phyloP scores from a whole-genome alignment of 2,797 vertebrate species.

The Austrolebias charrua region DNA sequence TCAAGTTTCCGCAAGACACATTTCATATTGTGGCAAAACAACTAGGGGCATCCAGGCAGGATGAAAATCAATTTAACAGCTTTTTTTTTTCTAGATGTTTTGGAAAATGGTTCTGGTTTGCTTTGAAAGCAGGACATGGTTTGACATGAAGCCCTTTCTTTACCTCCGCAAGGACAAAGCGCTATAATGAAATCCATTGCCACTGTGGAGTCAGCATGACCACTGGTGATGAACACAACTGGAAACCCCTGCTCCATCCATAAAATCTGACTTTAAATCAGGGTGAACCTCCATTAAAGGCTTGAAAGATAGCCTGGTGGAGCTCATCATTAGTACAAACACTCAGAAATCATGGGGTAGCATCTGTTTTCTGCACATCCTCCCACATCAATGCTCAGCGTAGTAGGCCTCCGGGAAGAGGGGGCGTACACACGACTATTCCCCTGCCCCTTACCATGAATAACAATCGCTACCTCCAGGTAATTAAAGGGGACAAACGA shows the following conservation, averaged over 20 bases:
- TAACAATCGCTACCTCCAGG: conserved; percentile 73
- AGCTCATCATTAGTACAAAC: conserved; percentile 74
- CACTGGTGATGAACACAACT: conserved; percentile 48
- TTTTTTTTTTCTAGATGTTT: not conserved
- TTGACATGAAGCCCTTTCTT: conserved; percentile 6
- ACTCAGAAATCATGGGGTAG: conserved; percentile 74
- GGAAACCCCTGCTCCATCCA: conserved; percentile 56
- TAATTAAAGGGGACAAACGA: conserved; percentile 77
- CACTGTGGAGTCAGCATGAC: conserved; percentile 30
- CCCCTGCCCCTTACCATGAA: conserved; percentile 73
- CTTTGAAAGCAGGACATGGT: conserved; percentile 23
- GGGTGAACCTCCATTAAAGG: conserved; percentile 60
- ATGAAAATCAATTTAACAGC: conserved; percentile 25
- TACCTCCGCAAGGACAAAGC: conserved; percentile 17
- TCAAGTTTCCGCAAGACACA: conserved; percentile 18
- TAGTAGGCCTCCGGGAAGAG: conserved; percentile 60
- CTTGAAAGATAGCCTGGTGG: conserved; percentile 60
- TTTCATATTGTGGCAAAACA: conserved; percentile 29
- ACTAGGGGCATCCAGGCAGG: conserved; percentile 28
- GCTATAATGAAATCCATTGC: conserved; percentile 30
- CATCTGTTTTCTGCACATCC: conserved; percentile 74
- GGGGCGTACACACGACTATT: conserved; percentile 46
- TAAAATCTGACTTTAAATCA: conserved; percentile 73
- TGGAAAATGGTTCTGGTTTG: conserved; percentile 1
- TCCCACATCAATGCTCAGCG: conserved; percentile 69